Evolutionary conservation across 2,113 vertebrate genomes (phyloP).

Genomic region (Podiceps cristatus): DNA sequence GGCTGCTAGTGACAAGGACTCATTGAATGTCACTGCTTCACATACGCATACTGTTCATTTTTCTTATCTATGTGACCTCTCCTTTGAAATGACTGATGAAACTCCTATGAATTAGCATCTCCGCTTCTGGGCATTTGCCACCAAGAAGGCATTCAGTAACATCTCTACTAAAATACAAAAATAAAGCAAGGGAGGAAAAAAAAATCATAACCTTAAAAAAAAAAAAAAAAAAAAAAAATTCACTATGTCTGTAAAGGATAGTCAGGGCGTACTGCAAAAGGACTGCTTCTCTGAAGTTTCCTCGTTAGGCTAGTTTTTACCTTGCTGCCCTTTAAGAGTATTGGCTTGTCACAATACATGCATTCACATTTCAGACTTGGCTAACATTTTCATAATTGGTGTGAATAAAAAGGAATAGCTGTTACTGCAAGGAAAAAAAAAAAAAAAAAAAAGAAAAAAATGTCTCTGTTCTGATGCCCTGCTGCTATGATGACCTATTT

Average conservation of each 20-base stretch:
- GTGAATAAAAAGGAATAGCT: conserved; percentile 62
- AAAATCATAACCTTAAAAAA: not conserved
- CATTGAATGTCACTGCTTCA: conserved; percentile 72
- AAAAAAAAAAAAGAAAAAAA: conserved; percentile 38
- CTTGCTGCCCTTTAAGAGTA: not conserved
- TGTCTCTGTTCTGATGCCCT: conserved; percentile 30
- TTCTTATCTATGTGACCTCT: conserved; percentile 75
- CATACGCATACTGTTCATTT: conserved; percentile 56
- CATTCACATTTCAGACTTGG: conserved; percentile 37
- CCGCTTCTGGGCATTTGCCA: conserved; percentile 48
- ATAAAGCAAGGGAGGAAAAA: not conserved
- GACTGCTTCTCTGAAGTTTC: not conserved
- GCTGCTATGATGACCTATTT: conserved; percentile 65
- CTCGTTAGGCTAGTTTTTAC: not conserved
- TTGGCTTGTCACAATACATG: not conserved
- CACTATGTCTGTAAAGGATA: not conserved
- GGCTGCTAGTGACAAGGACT: conserved; percentile 75
- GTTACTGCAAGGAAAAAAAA: conserved; percentile 21
- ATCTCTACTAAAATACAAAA: conserved; percentile 9
- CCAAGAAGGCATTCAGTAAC: conserved; percentile 40
- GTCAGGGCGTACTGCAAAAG: not conserved
- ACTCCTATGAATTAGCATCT: conserved; percentile 64
- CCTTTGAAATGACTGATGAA: conserved; percentile 69
- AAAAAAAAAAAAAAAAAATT: not conserved
- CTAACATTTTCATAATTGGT: conserved; percentile 65